Evolutionary conservation across 2,888 invertebrate species (phyloP).

Genomic region (Caenorhabditis zanzibari): DNA sequence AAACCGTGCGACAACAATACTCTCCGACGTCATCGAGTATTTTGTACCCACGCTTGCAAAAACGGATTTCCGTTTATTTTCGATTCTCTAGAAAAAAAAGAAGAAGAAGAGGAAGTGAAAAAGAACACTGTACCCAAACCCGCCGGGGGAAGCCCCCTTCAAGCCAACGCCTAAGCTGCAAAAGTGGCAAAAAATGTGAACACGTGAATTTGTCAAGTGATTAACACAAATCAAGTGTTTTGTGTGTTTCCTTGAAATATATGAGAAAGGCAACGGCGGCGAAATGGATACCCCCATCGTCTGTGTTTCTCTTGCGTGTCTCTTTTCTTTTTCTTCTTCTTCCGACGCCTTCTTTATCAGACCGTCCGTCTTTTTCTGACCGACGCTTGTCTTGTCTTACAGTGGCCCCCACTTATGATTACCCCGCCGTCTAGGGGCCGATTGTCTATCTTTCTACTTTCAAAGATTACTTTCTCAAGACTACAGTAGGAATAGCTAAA

Average conservation of each 20-base stretch:
- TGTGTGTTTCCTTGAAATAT: slow-evolving; percentile 60
- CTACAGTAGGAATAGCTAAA: no score
- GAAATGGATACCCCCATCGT: slow-evolving; percentile 51
- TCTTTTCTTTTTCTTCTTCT: slow-evolving; percentile 17
- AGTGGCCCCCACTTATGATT: not conserved
- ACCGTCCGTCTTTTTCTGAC: slow-evolving; percentile 44
- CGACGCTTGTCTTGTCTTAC: not conserved
- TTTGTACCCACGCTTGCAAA: not conserved
- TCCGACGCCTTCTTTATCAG: slow-evolving; percentile 37
- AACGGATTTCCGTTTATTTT: slow-evolving; percentile 6
- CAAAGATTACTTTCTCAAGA: no score
- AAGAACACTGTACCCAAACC: slow-evolving; percentile 12
- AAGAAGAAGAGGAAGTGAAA: not conserved
- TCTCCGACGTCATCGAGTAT: not conserved
- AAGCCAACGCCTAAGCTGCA: slow-evolving; percentile 16
- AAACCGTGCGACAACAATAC: not conserved
- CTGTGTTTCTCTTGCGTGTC: slow-evolving; percentile 40
- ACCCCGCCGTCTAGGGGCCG: not conserved
- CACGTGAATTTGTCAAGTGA: slow-evolving; percentile 56
- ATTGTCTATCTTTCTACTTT: not conserved
- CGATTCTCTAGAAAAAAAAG: not conserved
- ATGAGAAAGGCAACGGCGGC: slow-evolving; percentile 45
- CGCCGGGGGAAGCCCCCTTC: slow-evolving; percentile 36
- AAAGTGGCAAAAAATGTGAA: slow-evolving; percentile 34
- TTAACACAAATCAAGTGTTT: slow-evolving; percentile 40